Conservation (phyloP, 2,888 invertebrate species). For the Ferdinandea cuprea region DNA sequence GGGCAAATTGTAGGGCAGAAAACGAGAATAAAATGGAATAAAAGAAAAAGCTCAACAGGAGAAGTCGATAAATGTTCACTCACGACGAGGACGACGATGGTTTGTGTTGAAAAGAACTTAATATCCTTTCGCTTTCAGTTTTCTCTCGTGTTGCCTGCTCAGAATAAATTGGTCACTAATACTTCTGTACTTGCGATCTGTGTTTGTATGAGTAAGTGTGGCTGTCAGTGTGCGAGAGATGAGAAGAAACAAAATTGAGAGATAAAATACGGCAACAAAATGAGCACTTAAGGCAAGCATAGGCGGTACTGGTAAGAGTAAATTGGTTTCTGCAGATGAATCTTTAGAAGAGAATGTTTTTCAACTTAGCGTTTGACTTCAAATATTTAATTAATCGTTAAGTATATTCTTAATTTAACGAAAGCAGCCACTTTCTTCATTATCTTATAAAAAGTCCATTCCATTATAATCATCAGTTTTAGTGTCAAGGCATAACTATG, state of each 20-base stretch:
- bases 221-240: conserved; percentile 1
- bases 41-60: conserved; percentile 50
- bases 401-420: no score
- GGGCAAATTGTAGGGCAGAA: conserved; percentile 30
- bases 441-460: no score
- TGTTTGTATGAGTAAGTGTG: no score
- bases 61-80: conserved; percentile 42
- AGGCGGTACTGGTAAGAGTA: no score
- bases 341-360: no score
- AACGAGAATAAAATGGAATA: conserved; percentile 15
- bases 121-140: conserved; percentile 69
- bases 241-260: neutral
- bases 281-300: neutral
- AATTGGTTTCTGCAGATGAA: no score
- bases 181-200: no score
- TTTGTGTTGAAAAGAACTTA: conserved; percentile 38
- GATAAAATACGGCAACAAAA: neutral
- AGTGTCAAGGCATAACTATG: no score
- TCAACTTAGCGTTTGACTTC: no score
- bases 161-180: conserved; percentile 21
- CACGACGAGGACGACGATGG: conserved; percentile 2
- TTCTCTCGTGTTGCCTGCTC: conserved; percentile 43
- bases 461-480: no score
- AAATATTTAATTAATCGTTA: no score
- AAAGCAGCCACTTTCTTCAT: no score